Evolutionary conservation across 2,888 invertebrate species (phyloP), one percentile per base, ranked within the genome.

Genomic region (Tuberolachnus salignus): DNA sequence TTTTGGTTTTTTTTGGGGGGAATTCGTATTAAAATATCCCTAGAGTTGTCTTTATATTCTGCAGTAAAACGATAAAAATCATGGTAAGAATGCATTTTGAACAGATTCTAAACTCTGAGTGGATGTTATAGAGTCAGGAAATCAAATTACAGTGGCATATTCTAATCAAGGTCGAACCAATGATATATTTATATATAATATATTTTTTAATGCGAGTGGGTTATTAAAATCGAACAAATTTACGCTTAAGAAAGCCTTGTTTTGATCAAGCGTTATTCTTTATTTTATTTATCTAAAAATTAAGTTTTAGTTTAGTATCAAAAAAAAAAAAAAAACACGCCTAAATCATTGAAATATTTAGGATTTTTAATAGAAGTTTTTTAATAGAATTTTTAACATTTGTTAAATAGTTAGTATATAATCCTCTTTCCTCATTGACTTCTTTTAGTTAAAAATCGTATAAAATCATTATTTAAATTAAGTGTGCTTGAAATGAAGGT

Each of bases 251-350:
- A 63, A 63, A 19, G 19, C 3, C 63, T n/a, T 3, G 63, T 42
- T 63, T 63, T 42, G 19, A 42, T n/a, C 1, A n/a, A n/a, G 42
- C 63, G n/a, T 61, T 63, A 16, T 63, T 63, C 42, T 63, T 63
- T 42, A 42, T 42, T 63, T 19, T 63, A 63, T 23, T 57, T 13
- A 26, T 23, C 1, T 57, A 23, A 23, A 23, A 1, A 13, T 57
- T 23, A 14, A 23, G 23, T 57, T 21, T 57, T 23, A 57, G 16
- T 57, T 34, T 4, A 34, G 34, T 34, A 34, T 34, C 34, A 34
- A 34, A 34, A 34, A 34, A 34, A 34, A 23, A 14, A 2, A 26
- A 3, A 57, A 1, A 23, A 26, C 0, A 23, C 13, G 23, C 23
- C 57, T 23, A 59, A 26, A 59, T 59, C 23, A 26, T 59, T 26